Percentiles rank a stretch among this genome's conserved stretches.
These are phyloP conservation scores for Pogoniulus pusillus DNA, from an alignment of 2,797 vertebrate genomes.

Conservation along the genomic window DNA sequence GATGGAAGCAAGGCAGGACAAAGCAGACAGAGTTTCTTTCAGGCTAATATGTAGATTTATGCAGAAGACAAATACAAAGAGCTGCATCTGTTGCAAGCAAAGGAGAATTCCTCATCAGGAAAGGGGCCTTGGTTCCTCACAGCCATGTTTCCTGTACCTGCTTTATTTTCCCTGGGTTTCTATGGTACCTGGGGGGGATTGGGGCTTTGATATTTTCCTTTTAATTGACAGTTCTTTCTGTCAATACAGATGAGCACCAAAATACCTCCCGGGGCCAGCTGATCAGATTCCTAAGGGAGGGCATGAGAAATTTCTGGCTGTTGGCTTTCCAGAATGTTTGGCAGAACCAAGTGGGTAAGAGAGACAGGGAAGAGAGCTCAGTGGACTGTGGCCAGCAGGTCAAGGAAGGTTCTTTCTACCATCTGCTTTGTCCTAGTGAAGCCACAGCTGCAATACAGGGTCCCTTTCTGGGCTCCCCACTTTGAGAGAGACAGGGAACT, in stretches of 20 bases:
- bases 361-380: too few species aligned
- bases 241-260: neutral
- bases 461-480: too few species aligned
- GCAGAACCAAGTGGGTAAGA: neutral
- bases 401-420: too few species aligned
- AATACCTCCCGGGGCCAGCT: neutral
- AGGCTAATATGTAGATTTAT: constrained; percentile 67
- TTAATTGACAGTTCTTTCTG: neutral
- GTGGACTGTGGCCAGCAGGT: too few species aligned
- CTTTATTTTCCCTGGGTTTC: constrained; percentile 10
- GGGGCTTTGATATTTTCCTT: neutral
- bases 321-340: rapidly evolving
- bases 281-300: neutral
- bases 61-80: constrained; percentile 56
- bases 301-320: neutral
- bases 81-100: constrained; percentile 55
- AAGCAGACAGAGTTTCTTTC: constrained; percentile 14
- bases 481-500: too few species aligned
- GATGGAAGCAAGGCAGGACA: constrained; percentile 18
- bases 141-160: constrained; percentile 20
- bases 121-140: constrained; percentile 5
- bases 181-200: neutral
- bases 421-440: too few species aligned
- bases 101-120: constrained; percentile 55
- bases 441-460: too few species aligned